A percentile compares a stretch with the other conserved stretches of the same genome.
Evolutionary conservation across 2,888 invertebrate species (phyloP).

Genomic region (Epinotia brunnichana): DNA sequence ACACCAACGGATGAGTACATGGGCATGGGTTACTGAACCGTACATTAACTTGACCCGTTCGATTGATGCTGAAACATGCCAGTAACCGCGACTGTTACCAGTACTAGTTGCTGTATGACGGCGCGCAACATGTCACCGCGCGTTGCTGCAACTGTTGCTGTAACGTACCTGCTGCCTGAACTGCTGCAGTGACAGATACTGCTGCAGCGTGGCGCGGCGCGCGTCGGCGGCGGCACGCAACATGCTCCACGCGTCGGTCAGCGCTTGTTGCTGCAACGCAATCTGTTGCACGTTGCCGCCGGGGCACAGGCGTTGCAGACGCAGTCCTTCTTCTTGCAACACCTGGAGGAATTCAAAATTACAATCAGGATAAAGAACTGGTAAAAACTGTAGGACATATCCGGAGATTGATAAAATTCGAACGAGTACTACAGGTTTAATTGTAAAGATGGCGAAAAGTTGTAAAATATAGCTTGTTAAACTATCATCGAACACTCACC

Average conservation of each 20-base stretch:
- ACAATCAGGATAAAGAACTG: background rate
- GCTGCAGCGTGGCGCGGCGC: slow-evolving; percentile 91
- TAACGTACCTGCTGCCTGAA: slow-evolving; percentile 89
- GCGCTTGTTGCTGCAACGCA: slow-evolving; percentile 92
- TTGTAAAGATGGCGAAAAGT: too few species aligned
- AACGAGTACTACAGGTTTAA: too few species aligned
- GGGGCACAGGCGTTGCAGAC: slow-evolving; percentile 94
- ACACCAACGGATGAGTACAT: too few species aligned
- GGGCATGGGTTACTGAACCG: too few species aligned
- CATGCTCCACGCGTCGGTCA: slow-evolving; percentile 93
- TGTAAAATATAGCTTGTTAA: too few species aligned
- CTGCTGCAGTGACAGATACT: slow-evolving; percentile 94
- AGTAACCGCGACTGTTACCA: too few species aligned
- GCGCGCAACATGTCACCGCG: background rate
- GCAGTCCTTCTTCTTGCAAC: slow-evolving; percentile 95
- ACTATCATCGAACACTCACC: too few species aligned
- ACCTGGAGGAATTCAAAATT: slow-evolving; percentile 77
- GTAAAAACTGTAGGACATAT: too few species aligned
- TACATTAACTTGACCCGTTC: too few species aligned
- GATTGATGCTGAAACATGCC: too few species aligned
- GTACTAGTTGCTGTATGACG: background rate
- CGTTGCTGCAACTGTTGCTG: background rate
- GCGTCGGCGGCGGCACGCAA: slow-evolving; percentile 92
- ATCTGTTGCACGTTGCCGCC: slow-evolving; percentile 96
- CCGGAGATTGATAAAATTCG: too few species aligned